Conservation (phyloP, 2,888 invertebrate species). For the Rhimphoctona megacephalus region DNA sequence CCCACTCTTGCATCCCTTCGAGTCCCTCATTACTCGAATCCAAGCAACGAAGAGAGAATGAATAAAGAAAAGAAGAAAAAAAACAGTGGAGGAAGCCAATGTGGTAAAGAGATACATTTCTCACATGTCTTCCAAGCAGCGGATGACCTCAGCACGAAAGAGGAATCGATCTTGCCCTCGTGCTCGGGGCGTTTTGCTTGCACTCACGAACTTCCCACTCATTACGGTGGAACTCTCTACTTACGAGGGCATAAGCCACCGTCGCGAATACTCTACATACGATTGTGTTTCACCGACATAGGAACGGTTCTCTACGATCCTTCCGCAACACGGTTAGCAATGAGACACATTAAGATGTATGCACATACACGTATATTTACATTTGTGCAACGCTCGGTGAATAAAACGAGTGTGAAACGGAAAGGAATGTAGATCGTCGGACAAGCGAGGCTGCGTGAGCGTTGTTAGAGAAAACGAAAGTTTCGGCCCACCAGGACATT, state of each 20-base stretch:
- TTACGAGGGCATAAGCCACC: conserved; percentile 3
- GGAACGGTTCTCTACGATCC: conserved; percentile 24
- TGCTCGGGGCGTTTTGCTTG: conserved; percentile 57
- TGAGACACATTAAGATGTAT: conserved; percentile 1
- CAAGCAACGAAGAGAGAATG: background rate
- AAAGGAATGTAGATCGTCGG: conserved; percentile 61
- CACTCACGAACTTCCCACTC: conserved; percentile 66
- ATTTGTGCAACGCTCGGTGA: conserved; percentile 1
- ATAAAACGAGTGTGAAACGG: conserved; percentile 32
- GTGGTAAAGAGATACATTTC: conserved; percentile 27
- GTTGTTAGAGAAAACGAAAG: conserved; percentile 67
- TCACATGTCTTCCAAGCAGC: conserved; percentile 51
- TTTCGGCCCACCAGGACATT: conserved; percentile 56
- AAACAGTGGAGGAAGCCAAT: background rate
- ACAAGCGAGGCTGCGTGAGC: conserved; percentile 47
- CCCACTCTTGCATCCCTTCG: background rate
- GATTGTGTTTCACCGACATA: conserved; percentile 9
- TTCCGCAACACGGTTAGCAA: conserved; percentile 23
- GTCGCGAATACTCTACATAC: conserved; percentile 1
- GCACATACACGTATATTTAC: background rate
- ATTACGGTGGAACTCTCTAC: conserved; percentile 55
- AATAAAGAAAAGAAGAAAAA: background rate
- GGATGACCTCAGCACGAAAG: conserved; percentile 64
- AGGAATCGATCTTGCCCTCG: conserved; percentile 67
- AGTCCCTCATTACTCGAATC: background rate